Evolutionary conservation across 2,888 invertebrate species (phyloP), one percentile per base, ranked within the genome.

Genomic region (Junonia oenone): DNA sequence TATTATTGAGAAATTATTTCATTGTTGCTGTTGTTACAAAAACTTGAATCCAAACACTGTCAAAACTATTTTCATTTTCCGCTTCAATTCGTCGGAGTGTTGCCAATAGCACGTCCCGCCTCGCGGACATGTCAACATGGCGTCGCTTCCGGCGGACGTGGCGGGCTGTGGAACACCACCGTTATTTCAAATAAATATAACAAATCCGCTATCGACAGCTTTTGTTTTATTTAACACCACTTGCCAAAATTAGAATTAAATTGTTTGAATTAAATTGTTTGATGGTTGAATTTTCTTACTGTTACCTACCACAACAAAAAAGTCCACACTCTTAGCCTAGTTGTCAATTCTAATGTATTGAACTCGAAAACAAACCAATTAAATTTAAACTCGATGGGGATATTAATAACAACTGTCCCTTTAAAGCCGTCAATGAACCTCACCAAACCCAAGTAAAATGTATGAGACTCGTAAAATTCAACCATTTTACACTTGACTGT

Each of bases 21-120:
- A 40, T 40, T 17, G 38, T 19, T 11, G 11, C 19, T 17, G 38
- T 19, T 11, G 11, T 15, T 11, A 19, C 15, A 11, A 19, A 40
- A 40, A 40, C 31, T n/a, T 31, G 31, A 40, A 40, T 19, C 3
- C 38, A 54, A 51, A 54, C 51, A 53, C 51, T 51, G 61, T 61
- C 58, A 58, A 56, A 60, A 62, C 60, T 58, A 63, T 63, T 63
- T 64, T 63, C 62, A 63, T 64, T 64, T 65, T 63, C 63, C 61
- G 63, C 58, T 56, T 59, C 60, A 63, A 66, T 68, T 67, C 62
- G 64, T 63, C 59, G 55, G 55, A 61, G 63, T 63, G 63, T 64
- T 64, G 67, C 63, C 64, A 64, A 65, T 62, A 55, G 56, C 58
- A 57, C 60, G 60, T 59, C 60, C 48, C 56, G 58, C 13, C 55